Base-by-base conservation (phyloP, 2,113 vertebrate genomes). In the Anarhynchus alexandrinus region DNA sequence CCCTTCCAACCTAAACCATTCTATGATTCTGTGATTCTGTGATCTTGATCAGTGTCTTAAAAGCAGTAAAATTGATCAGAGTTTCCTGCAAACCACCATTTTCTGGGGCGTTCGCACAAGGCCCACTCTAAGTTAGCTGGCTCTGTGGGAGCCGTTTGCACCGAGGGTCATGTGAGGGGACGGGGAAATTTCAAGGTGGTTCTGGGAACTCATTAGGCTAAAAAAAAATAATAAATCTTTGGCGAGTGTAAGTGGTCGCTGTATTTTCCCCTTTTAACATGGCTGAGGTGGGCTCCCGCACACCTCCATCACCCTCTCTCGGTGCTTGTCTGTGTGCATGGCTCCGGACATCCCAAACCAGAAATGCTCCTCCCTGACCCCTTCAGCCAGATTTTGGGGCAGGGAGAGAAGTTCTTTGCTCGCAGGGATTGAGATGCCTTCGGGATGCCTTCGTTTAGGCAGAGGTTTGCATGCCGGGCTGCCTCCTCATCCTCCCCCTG, bases 301-400 rank as follows among this genome's bases (percentile, higher is more conserved):
- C 15, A 7, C 10, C 10, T 89, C 65, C 34, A 13, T 43, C 52
- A 51, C 12, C 14, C 15, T 8, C 32, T 54, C 40, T n/a, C 0
- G 2, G 15, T 29, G 22, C 52, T 43, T 2, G 0, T 11, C 22
- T 47, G 19, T 2, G 0, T 49, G 42, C 4, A 1, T 0, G 4
- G 38, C 15, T 65, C 29, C 0, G 1, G 57, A 23, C 2, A 0
- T 38, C 32, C 18, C 49, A 25, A 52, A 57, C 2, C 57, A 80
- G 30, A 59, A 65, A 40, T 0, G 0, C 20, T 51, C 22, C n/a
- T 74, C 16, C 52, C 36, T 51, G 70, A 51, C 3, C 23, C 29
- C 21, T 80, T 36, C 4, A 5, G 6, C 1, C 20, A 52, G 61
- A 6, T 72, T 67, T 65, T 72, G 52, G 61, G 22, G 1, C 12